These are phyloP conservation scores for Amniataba percoides DNA, from an alignment of 2,797 vertebrate species.

Conservation along the genomic window DNA sequence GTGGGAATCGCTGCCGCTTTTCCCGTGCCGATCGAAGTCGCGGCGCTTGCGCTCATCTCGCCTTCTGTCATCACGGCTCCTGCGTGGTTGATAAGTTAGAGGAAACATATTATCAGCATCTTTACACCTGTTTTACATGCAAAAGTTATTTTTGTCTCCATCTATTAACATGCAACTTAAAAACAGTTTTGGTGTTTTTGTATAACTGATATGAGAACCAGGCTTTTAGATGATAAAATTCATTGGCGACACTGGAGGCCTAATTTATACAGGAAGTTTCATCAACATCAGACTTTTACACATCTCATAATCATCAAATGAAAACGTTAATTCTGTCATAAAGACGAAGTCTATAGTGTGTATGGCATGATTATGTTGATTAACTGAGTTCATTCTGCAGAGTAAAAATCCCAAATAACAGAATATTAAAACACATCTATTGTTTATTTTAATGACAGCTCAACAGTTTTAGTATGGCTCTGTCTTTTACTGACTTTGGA, in stretches of 20 bases:
- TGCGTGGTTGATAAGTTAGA: slow-evolving; percentile 57
- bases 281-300: neutral
- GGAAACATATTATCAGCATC: neutral
- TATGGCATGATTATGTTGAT: neutral
- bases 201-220: neutral
- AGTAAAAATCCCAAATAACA: neutral
- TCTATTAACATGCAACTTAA: neutral
- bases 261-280: neutral
- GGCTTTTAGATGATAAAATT: too few relatives aligned
- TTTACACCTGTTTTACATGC: neutral
- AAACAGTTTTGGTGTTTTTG: neutral
- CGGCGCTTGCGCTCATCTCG: slow-evolving; percentile 95
- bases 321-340: neutral
- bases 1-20: slow-evolving; percentile 87
- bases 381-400: too few relatives aligned
- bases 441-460: neutral
- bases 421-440: neutral
- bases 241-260: too few relatives aligned
- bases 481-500: neutral
- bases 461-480: neutral
- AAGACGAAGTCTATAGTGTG: neutral
- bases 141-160: neutral
- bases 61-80: slow-evolving; percentile 92
- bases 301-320: too few relatives aligned
- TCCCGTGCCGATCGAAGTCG: slow-evolving; percentile 92